Evolutionary conservation across 2,888 invertebrate species (phyloP), one percentile per base, ranked within the genome.

Genomic region (Phyllotreta cruciferae): DNA sequence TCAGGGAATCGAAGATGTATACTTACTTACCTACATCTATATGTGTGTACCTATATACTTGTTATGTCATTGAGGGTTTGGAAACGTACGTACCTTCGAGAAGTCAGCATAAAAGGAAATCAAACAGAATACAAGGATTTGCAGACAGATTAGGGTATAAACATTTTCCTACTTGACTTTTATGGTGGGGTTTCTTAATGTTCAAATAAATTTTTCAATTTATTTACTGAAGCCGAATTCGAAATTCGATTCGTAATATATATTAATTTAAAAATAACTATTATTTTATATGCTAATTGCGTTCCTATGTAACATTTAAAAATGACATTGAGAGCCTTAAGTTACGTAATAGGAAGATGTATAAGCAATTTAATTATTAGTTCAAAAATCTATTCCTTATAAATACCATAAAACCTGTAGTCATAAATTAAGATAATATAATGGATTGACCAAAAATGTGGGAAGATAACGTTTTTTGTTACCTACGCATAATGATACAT

Each of bases 111-210:
- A 24, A 44, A 49, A 49, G 52, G 8, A 52, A 52, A 11, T 52
- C 52, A 52, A 52, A 52, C 52, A 52, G 37, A 52, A 52, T 49
- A 9, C 38, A 52, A 52, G 52, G 52, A 38, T 52, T 52, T 52
- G 38, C 8, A 52, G 52, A 52, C 10, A 37, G 52, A 52, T 52
- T 52, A 52, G 37, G 52, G 37, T 37, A 52, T 52, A 52, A 37
- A 9, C 24, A 52, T 52, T 52, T 52, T 52, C 52, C 37, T 37
- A 52, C 37, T 52, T 52, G 37, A 52, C 52, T 52, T 52, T 52
- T 38, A 37, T 52, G 52, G 38, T 37, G 13, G 36, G 52, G 36
- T 52, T 52, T 36, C 24, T 24, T 24, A 24, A 24, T 24, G 24
- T 24, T 4, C 2, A 24, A 24, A 24, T 24, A 24, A 24, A 24